Evolutionary conservation across 2,888 invertebrate species (phyloP), one percentile per base, ranked within the genome.

Genomic region (Morpho deidamia): DNA sequence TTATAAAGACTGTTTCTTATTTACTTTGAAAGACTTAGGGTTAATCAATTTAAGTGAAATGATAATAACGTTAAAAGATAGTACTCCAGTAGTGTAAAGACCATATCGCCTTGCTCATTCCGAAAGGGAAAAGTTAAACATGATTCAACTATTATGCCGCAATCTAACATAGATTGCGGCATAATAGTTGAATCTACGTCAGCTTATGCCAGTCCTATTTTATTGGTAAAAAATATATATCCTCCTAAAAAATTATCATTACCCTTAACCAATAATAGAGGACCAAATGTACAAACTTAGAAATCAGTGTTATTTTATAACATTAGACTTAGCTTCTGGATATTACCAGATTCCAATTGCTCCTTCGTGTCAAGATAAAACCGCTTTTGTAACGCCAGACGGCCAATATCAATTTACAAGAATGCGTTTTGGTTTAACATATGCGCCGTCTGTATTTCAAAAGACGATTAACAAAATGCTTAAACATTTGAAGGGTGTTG

Each of bases 391-490:
- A 0, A 82, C 76, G 0, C 71, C 72, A 0, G 69, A 74, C 38
- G 78, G 78, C 0, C 69, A 76, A 9, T 81, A 57, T 48, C 71
- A 81, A 56, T 78, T 66, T 55, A 63, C 68, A 4, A 51, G 68
- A 0, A 74, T 80, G 72, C 74, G 75, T 0, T 83, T 81, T 51
- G 78, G 77, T 2, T 62, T 81, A 0, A 59, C 60, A 0, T 80
- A 80, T 54, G 74, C 81, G 0, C 77, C 77, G 5, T 63, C 71
- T 0, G 68, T 71, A 0, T 82, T 77, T 53, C 75, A 78, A 47
- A 57, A 70, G 34, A 63, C 72, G 7, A 71, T 79, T 48, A 67
- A 73, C 44, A 54, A 62, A 23, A 60, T 70, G 2, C 48, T 72
- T 56, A 23, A 54, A 62, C 23, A 58, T 57, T 33, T 37, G 53